Base-by-base conservation (phyloP, 2,888 invertebrate genomes). In the Dusona sp. region DNA sequence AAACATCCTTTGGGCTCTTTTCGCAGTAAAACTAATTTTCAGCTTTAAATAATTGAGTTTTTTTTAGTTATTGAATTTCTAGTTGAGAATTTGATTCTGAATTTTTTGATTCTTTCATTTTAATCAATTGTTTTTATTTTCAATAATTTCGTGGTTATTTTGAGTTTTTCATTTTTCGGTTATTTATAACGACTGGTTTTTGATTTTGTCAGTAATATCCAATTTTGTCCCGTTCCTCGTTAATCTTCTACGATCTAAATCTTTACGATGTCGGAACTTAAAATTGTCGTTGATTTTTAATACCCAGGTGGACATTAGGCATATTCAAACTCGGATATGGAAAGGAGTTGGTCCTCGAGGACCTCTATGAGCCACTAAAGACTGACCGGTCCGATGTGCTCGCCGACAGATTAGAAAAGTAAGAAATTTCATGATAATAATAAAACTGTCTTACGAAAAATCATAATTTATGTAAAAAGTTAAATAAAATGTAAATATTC, bases 311-410 rank as follows among this genome's bases (percentile, higher is more conserved):
- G 96, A 97, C 97, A 80, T 95, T 97, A 91, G 97, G 96, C 7
- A 94, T 97, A 90, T 98, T 98, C 94, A 96, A 96, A 89, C 96
- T 96, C 92, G 98, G 98, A 0, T 96, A 96, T 90, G 95, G 95
- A 82, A 96, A 97, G 90, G 96, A 96, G 74, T 94, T 98, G 72
- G 97, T 97, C 88, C 95, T 96, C 67, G 95, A 96, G 38, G 98
- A 98, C 94, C 94, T 98, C 65, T 97, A 97, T 91, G 96, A 96
- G 90, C 96, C 97, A 0, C 95, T 97, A 73, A 95, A 94, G 57
- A 95, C 95, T 36, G 98, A 98, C 93, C 95, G 95, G 91, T 98
- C 98, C 19, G 95, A 95, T 90, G 68, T 91, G 45, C 95, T 97
- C n/a, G 97, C 97, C 11, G 96, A 97, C 91, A 94, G 95, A 91